Evolutionary conservation across 1,140 invertebrate genomes (phyloP), one percentile per base, ranked within the genome.

Genomic region (Gonatopus flavifemur): DNA sequence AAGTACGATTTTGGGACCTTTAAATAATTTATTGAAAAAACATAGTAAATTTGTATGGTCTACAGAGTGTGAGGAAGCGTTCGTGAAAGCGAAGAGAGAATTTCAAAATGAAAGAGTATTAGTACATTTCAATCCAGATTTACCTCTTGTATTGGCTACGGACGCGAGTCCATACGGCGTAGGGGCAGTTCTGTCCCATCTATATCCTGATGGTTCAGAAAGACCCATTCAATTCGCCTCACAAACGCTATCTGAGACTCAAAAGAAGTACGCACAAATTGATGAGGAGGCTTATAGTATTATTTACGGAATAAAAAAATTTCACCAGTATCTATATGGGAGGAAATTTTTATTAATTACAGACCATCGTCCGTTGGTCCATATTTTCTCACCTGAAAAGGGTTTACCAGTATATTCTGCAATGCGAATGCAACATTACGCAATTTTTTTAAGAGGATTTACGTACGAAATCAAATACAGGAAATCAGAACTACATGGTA

Each of bases 281-380:
- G 78, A 84, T 38, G 38, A 39, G 6, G 25, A n/a, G n/a, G n/a
- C n/a, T n/a, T n/a, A n/a, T n/a, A n/a, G n/a, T n/a, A 47, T 80
- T 24, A 48, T 79, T 12, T 76, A 61, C 51, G 70, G 39, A 24
- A 45, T 70, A 36, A 55, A 64, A 24, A 66, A 67, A 33, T 73
- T 78, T 56, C 57, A 75, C 50, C 46, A 75, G 35, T 79, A 69
- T 37, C 25, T 81, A 5, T 76, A 63, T 51, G 78, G 74, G 2
- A 32, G 66, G 15, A 35, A 67, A 8, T 80, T 81, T 48, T 73
- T 44, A 4, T 44, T 83, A 5, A 45, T 62, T 12, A 83, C 76
- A 2, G 78, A 82, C 48, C 80, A 82, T 43, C 71, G 76, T 43
- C 77, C 79, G 0, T 42, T 83, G 16, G 48, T 60, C 18, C 39